Evolutionary conservation across 2,888 invertebrate species (phyloP).

Genomic region (Epistrophella euchroma): DNA sequence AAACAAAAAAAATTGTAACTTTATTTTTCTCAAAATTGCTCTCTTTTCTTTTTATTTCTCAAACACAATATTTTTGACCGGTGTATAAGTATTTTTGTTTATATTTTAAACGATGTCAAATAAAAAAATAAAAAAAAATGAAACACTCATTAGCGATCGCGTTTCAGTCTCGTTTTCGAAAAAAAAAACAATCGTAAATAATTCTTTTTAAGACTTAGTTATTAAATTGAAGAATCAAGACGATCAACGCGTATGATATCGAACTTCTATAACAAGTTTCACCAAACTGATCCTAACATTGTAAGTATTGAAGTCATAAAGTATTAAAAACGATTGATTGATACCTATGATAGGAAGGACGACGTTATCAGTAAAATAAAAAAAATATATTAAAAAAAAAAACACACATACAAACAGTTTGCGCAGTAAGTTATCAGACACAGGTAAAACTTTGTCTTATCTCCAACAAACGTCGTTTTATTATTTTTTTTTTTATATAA

Average conservation of each 20-base stretch:
- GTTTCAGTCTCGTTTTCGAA: background rate
- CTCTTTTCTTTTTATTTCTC: background rate
- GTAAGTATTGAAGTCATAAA: constrained; percentile 76
- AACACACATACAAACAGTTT: constrained; percentile 55
- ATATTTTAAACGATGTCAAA: background rate
- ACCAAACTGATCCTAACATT: constrained; percentile 72
- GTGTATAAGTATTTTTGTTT: background rate
- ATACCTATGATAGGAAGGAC: constrained; percentile 76
- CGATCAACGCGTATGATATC: constrained; percentile 68
- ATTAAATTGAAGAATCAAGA: constrained; percentile 1
- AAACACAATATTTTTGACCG: background rate
- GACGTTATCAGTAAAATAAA: constrained; percentile 55
- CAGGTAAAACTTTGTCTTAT: constrained; percentile 53
- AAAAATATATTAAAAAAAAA: constrained; percentile 8
- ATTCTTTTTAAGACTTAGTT: background rate
- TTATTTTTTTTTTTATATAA: constrained; percentile 40
- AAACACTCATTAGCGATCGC: constrained; percentile 15
- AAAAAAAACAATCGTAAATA: background rate
- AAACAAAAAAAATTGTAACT: no score
- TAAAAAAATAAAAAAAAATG: background rate
- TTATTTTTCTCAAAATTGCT: background rate
- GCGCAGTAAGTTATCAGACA: constrained; percentile 66
- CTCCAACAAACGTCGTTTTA: constrained; percentile 36
- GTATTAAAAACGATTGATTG: constrained; percentile 75
- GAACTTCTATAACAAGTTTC: constrained; percentile 65